Evolutionary conservation across 2,888 invertebrate genomes (phyloP).

Genomic region (Slavum lentiscoides): DNA sequence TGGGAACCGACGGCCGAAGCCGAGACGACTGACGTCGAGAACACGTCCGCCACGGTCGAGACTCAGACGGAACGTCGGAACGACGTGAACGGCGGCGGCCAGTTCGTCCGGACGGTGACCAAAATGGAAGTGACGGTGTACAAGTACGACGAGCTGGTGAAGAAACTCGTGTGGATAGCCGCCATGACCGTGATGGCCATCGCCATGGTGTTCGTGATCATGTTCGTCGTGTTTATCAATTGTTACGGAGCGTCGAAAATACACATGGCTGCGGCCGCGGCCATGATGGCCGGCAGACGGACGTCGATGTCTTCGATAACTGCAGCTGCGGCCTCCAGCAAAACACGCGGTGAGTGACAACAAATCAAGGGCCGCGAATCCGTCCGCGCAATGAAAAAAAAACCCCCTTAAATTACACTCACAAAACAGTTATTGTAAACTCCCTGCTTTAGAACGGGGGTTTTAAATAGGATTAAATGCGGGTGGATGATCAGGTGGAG

Average conservation of each 20-base stretch:
- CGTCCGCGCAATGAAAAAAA: too few relatives aligned
- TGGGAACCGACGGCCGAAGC: background rate
- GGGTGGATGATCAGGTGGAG: too few relatives aligned
- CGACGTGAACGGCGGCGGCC: background rate
- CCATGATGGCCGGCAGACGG: background rate
- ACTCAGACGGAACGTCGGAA: too few relatives aligned
- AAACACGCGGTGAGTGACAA: background rate
- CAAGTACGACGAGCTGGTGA: constrained; percentile 36
- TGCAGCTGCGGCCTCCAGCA: background rate
- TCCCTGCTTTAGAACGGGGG: too few relatives aligned
- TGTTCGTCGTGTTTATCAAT: constrained; percentile 38
- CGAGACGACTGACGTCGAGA: background rate
- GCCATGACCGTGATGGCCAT: constrained; percentile 29
- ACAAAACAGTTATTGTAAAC: too few relatives aligned
- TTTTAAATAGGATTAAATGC: too few relatives aligned
- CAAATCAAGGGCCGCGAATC: too few relatives aligned
- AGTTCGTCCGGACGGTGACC: background rate
- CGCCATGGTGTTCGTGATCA: constrained; percentile 30
- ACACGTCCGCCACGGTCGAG: background rate
- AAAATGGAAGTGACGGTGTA: constrained; percentile 20
- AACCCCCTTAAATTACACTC: too few relatives aligned
- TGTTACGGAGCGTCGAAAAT: constrained; percentile 8
- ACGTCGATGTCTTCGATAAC: background rate
- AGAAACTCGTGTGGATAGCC: constrained; percentile 37
- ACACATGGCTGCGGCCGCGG: too few relatives aligned